Evolutionary conservation across 2,888 invertebrate species (phyloP).

Genomic region (Callyntrura sp.): DNA sequence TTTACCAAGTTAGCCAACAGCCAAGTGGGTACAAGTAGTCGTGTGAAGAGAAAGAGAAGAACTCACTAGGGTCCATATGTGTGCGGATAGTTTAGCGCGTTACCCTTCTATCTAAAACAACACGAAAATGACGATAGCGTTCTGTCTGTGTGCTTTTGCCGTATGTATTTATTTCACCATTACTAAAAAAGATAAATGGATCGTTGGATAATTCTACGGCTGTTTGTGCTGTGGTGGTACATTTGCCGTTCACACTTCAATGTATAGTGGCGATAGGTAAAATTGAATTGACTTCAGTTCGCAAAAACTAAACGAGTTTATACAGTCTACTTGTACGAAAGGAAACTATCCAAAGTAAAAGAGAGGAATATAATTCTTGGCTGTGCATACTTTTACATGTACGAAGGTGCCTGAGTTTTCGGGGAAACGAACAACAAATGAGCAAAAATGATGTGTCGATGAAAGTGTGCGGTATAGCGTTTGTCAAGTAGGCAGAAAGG

Average conservation of each 20-base stretch:
- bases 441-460: slow-evolving; percentile 20
- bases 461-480: not conserved
- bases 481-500: too few relatives aligned
- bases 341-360: slow-evolving; percentile 28
- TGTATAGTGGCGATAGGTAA: not conserved
- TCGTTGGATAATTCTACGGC: slow-evolving; percentile 24
- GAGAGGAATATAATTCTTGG: slow-evolving; percentile 5
- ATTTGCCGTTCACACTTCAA: not conserved
- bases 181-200: not conserved
- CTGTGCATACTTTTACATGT: not conserved
- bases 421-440: not conserved
- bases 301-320: slow-evolving; percentile 56
- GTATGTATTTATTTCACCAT: slow-evolving; percentile 15
- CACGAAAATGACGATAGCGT: not conserved
- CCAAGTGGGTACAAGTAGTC: not conserved
- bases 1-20: slow-evolving; percentile 14
- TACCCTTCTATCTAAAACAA: not conserved
- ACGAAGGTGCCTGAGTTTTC: not conserved
- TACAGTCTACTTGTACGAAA: slow-evolving; percentile 33
- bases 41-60: not conserved
- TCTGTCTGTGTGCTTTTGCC: not conserved
- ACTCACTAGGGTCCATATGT: not conserved
- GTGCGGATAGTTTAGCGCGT: not conserved
- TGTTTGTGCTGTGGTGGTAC: slow-evolving; percentile 14
- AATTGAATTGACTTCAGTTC: slow-evolving; percentile 57